Base-by-base conservation (phyloP, 2,888 invertebrate species). In the Eristalinus aeneus region DNA sequence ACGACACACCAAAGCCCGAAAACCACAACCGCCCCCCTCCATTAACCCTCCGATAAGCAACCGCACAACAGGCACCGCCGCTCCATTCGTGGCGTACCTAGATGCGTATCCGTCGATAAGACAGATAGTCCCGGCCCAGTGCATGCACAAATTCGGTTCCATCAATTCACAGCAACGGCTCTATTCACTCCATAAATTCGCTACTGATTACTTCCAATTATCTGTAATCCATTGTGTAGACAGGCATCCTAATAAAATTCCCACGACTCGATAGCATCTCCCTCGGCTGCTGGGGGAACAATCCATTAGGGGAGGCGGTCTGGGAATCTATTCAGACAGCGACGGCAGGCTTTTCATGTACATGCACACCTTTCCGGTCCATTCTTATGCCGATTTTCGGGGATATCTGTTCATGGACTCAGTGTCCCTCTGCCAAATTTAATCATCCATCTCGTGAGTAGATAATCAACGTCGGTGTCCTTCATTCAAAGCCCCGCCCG, bases 161-260 rank as follows among this genome's bases (percentile, higher is more conserved):
- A 77, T 68, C 54, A 54, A 73, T 83, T 74, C 32, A 12, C 39
- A 61, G 56, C 65, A 84, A 84, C 79, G 75, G 84, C 67, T 75
- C 75, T 54, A 71, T 84, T 72, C 84, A 76, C 75, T 80, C 80
- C 76, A 85, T 85, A 80, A 85, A 85, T 76, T 76, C 75, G 75
- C 58, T 64, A 68, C 84, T 85, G 84, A 85, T 85, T 85, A 85
- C 75, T 85, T 85, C 76, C 84, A 85, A 85, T 85, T 85, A 85
- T 85, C 75, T 76, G 36, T 67, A 85, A 85, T 72, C 84, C 80
- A 76, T 85, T 85, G 84, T 85, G 84, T 72, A 76, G 84, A 85
- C 84, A 84, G 84, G 79, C 54, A 85, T 80, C 84, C 67, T 80
- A 80, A 85, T 85, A 85, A 80, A 85, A 85, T 85, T 72, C 80